Evolutionary conservation across 2,797 vertebrate genomes (phyloP).

Genomic region (Phylloscopus collybita): DNA sequence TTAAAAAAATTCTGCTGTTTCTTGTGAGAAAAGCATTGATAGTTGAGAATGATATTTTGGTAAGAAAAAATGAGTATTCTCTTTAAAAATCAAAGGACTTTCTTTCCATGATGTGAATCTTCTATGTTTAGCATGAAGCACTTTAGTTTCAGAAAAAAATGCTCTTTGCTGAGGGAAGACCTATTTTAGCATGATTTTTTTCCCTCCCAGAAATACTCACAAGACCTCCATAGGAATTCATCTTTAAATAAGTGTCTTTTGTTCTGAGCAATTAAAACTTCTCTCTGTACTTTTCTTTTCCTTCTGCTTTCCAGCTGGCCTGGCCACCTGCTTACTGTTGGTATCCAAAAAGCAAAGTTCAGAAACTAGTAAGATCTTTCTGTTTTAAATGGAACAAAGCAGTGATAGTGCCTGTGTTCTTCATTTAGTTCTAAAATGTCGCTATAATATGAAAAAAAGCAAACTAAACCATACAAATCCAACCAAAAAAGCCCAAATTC

Average conservation of each 20-base stretch:
- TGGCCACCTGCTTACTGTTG: background rate
- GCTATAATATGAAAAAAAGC: background rate
- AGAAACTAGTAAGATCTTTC: background rate
- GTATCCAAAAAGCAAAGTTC: background rate
- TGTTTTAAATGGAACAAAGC: background rate
- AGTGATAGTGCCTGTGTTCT: background rate
- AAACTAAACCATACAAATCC: background rate
- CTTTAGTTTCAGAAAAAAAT: background rate
- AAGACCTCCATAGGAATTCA: background rate
- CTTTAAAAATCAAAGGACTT: background rate
- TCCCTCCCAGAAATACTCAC: background rate
- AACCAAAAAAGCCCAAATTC: background rate
- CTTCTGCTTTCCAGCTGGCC: slow-evolving; percentile 9
- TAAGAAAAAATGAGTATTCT: background rate
- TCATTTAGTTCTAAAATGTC: background rate
- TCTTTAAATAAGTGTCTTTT: background rate
- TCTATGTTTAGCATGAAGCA: background rate
- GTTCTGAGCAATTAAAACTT: background rate
- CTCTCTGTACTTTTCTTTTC: background rate
- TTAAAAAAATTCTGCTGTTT: background rate
- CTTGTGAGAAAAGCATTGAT: background rate
- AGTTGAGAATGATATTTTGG: background rate
- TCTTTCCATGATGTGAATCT: background rate
- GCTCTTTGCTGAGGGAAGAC: background rate
- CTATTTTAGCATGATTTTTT: background rate